Evolutionary conservation across 2,888 invertebrate genomes (phyloP), one percentile per base, ranked within the genome.

Genomic region (Cheilosia vulpina): DNA sequence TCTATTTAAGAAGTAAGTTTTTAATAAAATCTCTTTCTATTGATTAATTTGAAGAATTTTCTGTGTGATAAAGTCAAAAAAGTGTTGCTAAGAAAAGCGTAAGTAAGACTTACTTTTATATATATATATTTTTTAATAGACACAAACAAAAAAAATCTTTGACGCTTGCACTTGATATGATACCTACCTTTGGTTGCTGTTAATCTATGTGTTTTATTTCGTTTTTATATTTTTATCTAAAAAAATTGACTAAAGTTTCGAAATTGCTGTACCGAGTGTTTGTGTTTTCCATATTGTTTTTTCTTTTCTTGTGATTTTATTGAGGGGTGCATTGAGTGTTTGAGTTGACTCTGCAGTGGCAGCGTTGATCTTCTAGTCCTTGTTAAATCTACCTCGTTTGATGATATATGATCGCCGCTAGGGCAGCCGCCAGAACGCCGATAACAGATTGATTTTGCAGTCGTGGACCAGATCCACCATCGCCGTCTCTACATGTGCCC

Each of bases 401-500:
- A 66, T 87, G 82, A 62, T 57, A 76, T 63, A 77, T 73, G 17
- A 87, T 55, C 13, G 53, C 81, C 53, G 87, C 58, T 43, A 69
- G 21, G 19, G 75, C 45, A 15, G 87, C 62, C 57, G 88, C 68
- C 34, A 88, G 71, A 34, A 89, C 52, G 4, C 83, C 85, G 11
- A 77, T 57, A 57, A 88, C 69, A 3, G 80, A 82, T 19, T 63
- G 85, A 15, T 34, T 21, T 62, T 71, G 80, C 19, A 88, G 62
- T 45, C 41, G 66, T 27, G 65, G 75, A 13, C 88, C 89, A 0
- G 88, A 88, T 65, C 88, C 89, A 4, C 87, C 79, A 0, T 89
- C 89, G 4, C 90, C 90, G 73, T 90, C 90, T 17, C 89, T 88
- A 81, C 91, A 91, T 41, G 84, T 87, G 31, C 89, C 88, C 50